Conservation (phyloP, 2,888 invertebrate genomes). For the Urechis unicinctus region DNA sequence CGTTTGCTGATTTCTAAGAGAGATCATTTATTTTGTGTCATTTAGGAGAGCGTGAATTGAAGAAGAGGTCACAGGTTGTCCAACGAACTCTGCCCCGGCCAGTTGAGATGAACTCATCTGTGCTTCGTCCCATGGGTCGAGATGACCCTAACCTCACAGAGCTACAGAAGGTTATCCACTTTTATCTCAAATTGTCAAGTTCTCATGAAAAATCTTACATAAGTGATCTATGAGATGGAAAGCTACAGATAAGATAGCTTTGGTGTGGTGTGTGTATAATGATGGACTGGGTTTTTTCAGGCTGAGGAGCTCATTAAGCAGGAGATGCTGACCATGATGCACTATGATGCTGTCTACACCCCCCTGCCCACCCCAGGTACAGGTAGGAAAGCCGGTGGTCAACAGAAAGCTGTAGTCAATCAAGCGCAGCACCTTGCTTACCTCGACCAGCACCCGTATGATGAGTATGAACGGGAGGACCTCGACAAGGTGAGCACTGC, state of each 20-base stretch:
- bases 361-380: conserved; percentile 53
- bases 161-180: conserved; percentile 63
- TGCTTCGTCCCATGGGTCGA: conserved; percentile 70
- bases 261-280: neutral
- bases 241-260: neutral
- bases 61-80: conserved; percentile 75
- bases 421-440: conserved; percentile 59
- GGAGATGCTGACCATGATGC: conserved; percentile 93
- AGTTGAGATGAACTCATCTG: conserved; percentile 74
- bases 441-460: conserved; percentile 80
- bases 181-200: neutral
- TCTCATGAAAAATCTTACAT: neutral
- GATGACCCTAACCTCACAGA: conserved; percentile 70
- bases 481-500: conserved; percentile 26
- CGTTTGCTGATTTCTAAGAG: too few relatives aligned
- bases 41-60: conserved; percentile 62
- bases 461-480: conserved; percentile 61
- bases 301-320: conserved; percentile 93
- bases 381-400: conserved; percentile 4
- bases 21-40: neutral
- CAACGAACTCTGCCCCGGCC: conserved; percentile 81
- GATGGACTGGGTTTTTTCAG: conserved; percentile 31
- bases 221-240: too few relatives aligned
- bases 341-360: conserved; percentile 78
- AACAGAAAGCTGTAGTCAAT: conserved; percentile 39